Evolutionary conservation across 2,888 invertebrate genomes (phyloP).

Genomic region (Polymixis lichenea): DNA sequence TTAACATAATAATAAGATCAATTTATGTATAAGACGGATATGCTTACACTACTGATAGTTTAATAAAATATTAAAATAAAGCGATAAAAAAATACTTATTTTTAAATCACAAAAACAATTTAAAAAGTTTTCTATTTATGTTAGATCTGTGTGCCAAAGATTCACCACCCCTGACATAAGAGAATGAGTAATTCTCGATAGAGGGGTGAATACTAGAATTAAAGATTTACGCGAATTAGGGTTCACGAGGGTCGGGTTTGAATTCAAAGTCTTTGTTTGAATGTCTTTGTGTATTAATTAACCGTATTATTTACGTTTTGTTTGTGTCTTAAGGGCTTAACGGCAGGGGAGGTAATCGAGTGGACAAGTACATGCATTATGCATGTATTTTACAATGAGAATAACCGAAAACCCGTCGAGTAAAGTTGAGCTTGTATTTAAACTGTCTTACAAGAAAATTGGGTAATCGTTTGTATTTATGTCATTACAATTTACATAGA

Average conservation of each 20-base stretch:
- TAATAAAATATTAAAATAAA: neutral
- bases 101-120: neutral
- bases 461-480: neutral
- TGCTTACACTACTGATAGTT: neutral
- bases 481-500: neutral
- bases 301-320: slow-evolving; percentile 60
- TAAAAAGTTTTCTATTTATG: neutral
- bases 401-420: slow-evolving; percentile 3
- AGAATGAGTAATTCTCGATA: slow-evolving; percentile 62
- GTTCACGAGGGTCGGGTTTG: slow-evolving; percentile 56
- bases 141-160: neutral
- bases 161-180: slow-evolving; percentile 35
- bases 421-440: neutral
- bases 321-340: slow-evolving; percentile 39
- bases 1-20: neutral
- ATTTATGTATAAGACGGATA: neutral
- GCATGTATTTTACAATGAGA: slow-evolving; percentile 8
- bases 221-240: slow-evolving; percentile 70
- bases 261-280: slow-evolving; percentile 58
- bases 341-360: slow-evolving; percentile 15
- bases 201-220: slow-evolving; percentile 61
- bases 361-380: neutral
- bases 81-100: neutral
- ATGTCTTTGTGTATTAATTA: slow-evolving; percentile 65
- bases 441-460: neutral